Base-by-base conservation (phyloP, 2,113 vertebrate species). In the Pelodiscus sinensis region DNA sequence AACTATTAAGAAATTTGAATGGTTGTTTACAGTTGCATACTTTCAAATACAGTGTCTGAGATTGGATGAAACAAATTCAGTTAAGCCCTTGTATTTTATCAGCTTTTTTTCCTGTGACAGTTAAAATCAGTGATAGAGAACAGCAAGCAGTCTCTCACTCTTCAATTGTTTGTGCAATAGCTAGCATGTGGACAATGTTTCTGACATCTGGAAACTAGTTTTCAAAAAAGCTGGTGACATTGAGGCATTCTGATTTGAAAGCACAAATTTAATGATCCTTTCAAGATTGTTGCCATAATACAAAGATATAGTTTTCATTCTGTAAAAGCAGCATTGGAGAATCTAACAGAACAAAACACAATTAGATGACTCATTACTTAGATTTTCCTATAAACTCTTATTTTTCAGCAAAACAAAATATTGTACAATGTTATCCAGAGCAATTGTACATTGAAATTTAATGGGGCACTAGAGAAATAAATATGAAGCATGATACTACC, bases 131-230 rank as follows among this genome's bases (percentile, higher is more conserved):
- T 54, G 60, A 84, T 90, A 94, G 94, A 96, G 81, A 44, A 44
- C 90, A 92, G 73, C 35, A 94, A 94, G 81, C 94, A 87, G 54
- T 92, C 92, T 90, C 93, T 95, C 87, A 89, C 92, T 79, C 89
- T 97, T 96, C 35, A 86, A 51, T 44, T 95, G 57, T 93, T 97
- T 96, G 94, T 75, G 94, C 90, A 97, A 95, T 83, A 89, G 57
- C 89, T 97, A 94, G 94, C 94, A 95, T 89, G 77, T 2, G 15
- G 85, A 93, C 81, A 92, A 50, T 31, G 35, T 87, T 85, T 93
- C 92, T 94, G 92, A 96, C 92, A 94, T 97, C 96, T 96, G 96
- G 95, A 85, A 97, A 96, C 84, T 88, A 91, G 96, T 96, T 90
- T 96, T 81, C 89, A 92, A 94, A 92, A 95, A 92, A 92, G 29